phyloP scores from a whole-genome alignment of 2,797 vertebrate species.

The Cygnus olor region DNA sequence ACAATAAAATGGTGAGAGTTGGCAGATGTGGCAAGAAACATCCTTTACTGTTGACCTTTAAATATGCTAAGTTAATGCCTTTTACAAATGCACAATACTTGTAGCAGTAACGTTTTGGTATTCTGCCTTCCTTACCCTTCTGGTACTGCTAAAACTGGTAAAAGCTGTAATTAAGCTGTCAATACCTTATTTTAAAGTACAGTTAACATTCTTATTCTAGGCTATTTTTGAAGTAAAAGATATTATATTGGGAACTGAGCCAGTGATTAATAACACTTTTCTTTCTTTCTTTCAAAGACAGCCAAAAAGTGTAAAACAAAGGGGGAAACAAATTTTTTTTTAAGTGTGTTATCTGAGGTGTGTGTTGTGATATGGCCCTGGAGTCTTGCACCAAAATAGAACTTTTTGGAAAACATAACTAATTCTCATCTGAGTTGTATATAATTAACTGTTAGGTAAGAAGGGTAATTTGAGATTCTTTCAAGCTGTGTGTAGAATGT shows the following conservation, averaged over 20 bases:
- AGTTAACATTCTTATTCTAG: conserved; percentile 9
- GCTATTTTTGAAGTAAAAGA: not conserved
- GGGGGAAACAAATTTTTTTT: not conserved
- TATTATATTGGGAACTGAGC: not conserved
- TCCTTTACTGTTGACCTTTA: not conserved
- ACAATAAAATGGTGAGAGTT: not conserved
- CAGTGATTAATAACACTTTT: not conserved
- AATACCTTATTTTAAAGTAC: not conserved
- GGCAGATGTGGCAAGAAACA: not conserved
- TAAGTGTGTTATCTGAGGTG: not conserved
- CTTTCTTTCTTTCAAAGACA: not conserved
- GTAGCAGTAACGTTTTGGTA: not conserved
- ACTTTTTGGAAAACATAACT: not conserved
- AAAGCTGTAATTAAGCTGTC: not conserved
- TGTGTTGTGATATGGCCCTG: not conserved
- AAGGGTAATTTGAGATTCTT: not conserved
- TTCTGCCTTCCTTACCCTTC: not conserved
- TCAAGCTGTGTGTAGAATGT: not conserved
- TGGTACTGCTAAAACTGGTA: not conserved
- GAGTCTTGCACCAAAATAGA: not conserved
- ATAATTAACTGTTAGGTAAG: not conserved
- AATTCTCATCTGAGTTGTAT: not conserved
- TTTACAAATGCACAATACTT: not conserved
- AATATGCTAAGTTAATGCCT: not conserved
- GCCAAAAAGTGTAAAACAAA: not conserved